phyloP scores from a whole-genome alignment of 2,797 vertebrate species.

The Typhlichthys eigenmanni region DNA sequence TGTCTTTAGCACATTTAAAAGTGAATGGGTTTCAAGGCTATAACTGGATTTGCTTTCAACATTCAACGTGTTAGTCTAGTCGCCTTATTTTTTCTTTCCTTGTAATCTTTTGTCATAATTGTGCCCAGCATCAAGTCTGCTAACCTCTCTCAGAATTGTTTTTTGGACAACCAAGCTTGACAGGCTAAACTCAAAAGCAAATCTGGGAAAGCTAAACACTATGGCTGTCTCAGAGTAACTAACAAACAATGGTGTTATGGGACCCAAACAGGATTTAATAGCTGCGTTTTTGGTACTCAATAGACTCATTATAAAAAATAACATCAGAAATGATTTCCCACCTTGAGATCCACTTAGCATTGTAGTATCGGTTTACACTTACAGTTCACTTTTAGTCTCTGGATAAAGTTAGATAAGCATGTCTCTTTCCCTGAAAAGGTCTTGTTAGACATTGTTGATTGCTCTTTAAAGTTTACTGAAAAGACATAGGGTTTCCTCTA shows the following conservation, averaged over 20 bases:
- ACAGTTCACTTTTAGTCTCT: no score
- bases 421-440: no score
- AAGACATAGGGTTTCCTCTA: neutral
- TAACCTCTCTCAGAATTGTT: constrained; percentile 22
- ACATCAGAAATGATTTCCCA: no score
- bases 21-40: no score
- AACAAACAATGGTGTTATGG: constrained; percentile 8
- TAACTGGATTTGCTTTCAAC: no score
- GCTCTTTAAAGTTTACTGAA: neutral
- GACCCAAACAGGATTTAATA: no score
- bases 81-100: constrained; percentile 13
- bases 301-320: constrained; percentile 1
- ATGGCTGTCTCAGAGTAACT: neutral
- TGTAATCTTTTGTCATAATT: constrained; percentile 18
- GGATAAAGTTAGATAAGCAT: no score
- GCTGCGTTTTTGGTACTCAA: neutral
- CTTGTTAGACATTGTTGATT: no score
- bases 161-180: constrained; percentile 43
- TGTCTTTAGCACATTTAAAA: no score
- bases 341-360: no score
- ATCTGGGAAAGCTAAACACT: constrained; percentile 19
- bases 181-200: constrained; percentile 27
- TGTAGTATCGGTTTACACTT: no score
- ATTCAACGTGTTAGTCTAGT: constrained; percentile 43
- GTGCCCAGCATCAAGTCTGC: constrained; percentile 37